phyloP scores from a whole-genome alignment of 37 sponge, comb jelly and placozoan species.

The Crambe crambe region DNA sequence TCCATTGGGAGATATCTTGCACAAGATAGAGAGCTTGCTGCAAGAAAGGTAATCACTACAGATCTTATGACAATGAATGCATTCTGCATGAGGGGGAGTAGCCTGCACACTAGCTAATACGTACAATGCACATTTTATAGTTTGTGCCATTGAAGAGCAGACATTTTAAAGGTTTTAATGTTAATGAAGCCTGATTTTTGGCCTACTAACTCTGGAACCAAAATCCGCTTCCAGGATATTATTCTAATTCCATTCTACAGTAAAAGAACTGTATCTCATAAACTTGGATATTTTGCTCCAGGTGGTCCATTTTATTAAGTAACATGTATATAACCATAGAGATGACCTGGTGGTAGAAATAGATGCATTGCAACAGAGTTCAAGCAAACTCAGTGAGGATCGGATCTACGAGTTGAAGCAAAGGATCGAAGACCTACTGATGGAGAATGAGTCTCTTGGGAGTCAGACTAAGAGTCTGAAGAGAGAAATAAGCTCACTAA shows the following conservation, averaged over 20 bases:
- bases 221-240: too few species aligned
- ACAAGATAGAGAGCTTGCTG: constrained; percentile 26
- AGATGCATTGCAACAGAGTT: constrained; percentile 41
- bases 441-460: constrained; percentile 29
- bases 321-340: too few species aligned
- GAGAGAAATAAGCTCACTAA: constrained; percentile 26
- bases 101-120: too few species aligned
- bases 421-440: constrained; percentile 28
- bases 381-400: constrained; percentile 46
- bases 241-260: too few species aligned
- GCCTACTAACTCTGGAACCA: too few species aligned
- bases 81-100: neutral
- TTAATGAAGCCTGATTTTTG: too few species aligned
- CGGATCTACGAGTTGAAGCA: constrained; percentile 66
- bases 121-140: too few species aligned
- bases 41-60: constrained; percentile 30
- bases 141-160: too few species aligned
- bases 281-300: too few species aligned
- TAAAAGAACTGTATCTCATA: too few species aligned
- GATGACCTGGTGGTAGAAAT: constrained; percentile 37
- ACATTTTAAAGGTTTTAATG: too few species aligned
- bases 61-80: neutral
- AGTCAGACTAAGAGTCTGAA: constrained; percentile 11
- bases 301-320: too few species aligned
- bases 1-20: constrained; percentile 17